Percentiles rank a stretch among this genome's conserved stretches.
phyloP scores from a whole-genome alignment of 1,140 invertebrate species.

The Trachelipus rathkii region DNA sequence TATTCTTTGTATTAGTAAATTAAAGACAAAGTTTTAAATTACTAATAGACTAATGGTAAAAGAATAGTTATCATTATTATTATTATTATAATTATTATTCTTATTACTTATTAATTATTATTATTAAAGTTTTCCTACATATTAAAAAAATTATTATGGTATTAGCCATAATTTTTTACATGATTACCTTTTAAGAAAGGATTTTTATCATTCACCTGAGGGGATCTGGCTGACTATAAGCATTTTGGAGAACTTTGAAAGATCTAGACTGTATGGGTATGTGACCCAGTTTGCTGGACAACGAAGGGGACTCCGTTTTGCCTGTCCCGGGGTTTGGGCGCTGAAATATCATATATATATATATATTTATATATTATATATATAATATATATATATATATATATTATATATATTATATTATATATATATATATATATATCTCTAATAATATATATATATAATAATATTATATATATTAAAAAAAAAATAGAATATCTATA shows the following conservation, averaged over 20 bases:
- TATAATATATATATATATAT: slow-evolving; percentile 13
- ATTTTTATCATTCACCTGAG: slow-evolving; percentile 20
- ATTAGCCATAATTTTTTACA: no score
- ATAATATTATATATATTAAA: no score
- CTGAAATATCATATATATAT: slow-evolving; percentile 17
- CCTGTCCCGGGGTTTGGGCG: slow-evolving; percentile 12
- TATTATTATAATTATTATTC: no score
- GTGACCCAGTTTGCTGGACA: slow-evolving; percentile 18
- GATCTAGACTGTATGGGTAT: slow-evolving; percentile 44
- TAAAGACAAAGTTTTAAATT: no score
- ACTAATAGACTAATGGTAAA: no score
- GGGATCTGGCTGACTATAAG: slow-evolving; percentile 31
- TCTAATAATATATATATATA: slow-evolving; percentile 8
- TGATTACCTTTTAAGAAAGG: no score
- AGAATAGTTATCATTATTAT: no score
- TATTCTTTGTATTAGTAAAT: no score
- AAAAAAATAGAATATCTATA: no score
- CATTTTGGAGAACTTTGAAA: slow-evolving; percentile 46
- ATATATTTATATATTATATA: slow-evolving; percentile 21
- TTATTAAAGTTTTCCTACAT: no score
- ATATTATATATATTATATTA: not conserved
- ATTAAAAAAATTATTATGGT: no score
- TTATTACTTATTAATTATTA: no score
- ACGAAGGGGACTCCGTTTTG: slow-evolving; percentile 20
- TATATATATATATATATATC: slow-evolving; percentile 4